phyloP scores from a whole-genome alignment of 2,113 vertebrate genomes.

The Catagonus wagneri region DNA sequence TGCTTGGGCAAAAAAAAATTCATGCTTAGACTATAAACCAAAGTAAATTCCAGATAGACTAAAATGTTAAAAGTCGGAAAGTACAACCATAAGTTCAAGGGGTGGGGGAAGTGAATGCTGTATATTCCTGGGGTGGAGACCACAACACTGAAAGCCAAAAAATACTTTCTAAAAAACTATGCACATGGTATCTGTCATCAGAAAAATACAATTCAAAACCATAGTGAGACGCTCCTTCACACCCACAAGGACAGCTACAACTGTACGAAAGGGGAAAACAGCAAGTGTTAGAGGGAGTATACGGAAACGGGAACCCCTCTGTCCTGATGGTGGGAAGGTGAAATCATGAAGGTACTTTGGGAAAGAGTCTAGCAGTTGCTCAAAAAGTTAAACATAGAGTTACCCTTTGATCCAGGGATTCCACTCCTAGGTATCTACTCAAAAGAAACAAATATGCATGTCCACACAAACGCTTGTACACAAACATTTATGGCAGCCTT shows the following conservation, averaged over 20 bases:
- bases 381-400: neutral
- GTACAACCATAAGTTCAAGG: neutral
- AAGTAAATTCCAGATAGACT: constrained; percentile 11
- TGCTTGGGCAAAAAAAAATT: neutral
- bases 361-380: neutral
- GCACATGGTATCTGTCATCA: constrained; percentile 11
- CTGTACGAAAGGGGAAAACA: neutral
- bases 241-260: neutral
- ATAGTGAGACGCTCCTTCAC: neutral
- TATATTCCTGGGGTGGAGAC: constrained; percentile 1
- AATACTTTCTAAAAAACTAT: neutral
- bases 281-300: neutral
- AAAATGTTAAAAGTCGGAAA: constrained; percentile 30
- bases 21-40: neutral
- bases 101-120: neutral
- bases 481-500: neutral
- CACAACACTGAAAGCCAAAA: constrained; percentile 32
- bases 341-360: neutral
- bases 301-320: neutral
- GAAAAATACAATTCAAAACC: constrained; percentile 1
- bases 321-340: neutral
- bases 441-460: neutral
- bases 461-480: neutral
- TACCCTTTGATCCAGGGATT: neutral
- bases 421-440: neutral